Evolutionary conservation across 2,113 vertebrate species (phyloP), one percentile per base, ranked within the genome.

Genomic region (Oncorhynchus nerka): DNA sequence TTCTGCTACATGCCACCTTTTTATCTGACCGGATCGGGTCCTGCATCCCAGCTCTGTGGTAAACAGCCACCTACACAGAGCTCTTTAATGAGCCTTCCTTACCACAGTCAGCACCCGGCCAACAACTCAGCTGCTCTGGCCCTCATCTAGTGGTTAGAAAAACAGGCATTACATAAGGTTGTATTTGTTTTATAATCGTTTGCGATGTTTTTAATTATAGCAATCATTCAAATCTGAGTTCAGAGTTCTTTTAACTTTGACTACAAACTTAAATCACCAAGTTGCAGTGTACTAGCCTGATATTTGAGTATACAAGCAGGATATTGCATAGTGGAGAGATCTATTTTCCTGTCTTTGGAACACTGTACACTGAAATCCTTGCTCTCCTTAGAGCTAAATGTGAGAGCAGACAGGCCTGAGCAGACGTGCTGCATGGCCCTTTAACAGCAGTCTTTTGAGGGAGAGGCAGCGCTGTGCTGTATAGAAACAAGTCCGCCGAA

Each of bases 41-140:
- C 70, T 77, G 26, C n/a, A n/a, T 69, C 71, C 74, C 11, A 11
- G 68, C 19, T 34, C 3, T 78, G 24, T 30, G 71, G 45, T 48
- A 39, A 59, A 51, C 71, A 64, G 22, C 51, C 24, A 24, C 22
- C 62, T 39, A 22, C 59, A 68, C 73, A 57, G 34, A 66, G 69
- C 78, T 79, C 45, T 69, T 48, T 74, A 74, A 69, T 75, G n/a
- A 55, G 8, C 15, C 57, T 72, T 45, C 66, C 45, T 30, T 12
- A 55, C 51, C 51, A 55, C 13, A 15, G 51, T 19, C 9, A 72
- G 13, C 12, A 19, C 34, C 62, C 34, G 45, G 66, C 55, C 51
- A 72, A 4, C 51, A 66, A 66, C 30, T 71, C 57, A 57, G 68
- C 64, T 73, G 76, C 61, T 55, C 61, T 64, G 61, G n/a, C 61